Percentiles rank a stretch among this genome's conserved stretches.
Conservation (phyloP, 2,888 invertebrate genomes). For the Limnephilus auricula region DNA sequence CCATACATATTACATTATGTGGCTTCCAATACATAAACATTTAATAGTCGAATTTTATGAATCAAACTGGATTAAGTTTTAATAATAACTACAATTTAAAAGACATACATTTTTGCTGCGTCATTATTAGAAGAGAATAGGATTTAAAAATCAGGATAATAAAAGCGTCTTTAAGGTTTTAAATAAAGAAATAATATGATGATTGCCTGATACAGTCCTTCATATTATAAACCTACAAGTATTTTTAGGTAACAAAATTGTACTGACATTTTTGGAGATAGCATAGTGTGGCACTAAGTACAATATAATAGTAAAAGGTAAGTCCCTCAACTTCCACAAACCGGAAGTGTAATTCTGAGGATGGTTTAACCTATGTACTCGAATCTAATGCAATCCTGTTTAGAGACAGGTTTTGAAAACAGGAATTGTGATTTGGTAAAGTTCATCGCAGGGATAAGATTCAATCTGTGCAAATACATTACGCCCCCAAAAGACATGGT, state of each 20-base stretch:
- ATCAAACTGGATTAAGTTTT: not conserved
- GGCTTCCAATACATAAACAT: not conserved
- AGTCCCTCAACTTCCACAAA: not conserved
- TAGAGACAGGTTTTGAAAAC: not conserved
- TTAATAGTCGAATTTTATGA: not conserved
- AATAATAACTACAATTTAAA: not conserved
- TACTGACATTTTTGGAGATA: slow-evolving; percentile 2
- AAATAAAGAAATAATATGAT: not conserved
- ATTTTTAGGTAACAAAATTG: not conserved
- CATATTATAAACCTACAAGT: not conserved
- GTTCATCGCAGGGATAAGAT: not conserved
- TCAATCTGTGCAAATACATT: not conserved
- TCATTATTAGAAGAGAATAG: not conserved
- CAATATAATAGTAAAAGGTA: not conserved
- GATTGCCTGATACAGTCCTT: not conserved
- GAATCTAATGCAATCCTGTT: not conserved
- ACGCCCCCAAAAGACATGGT: too few species aligned
- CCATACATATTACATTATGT: not conserved
- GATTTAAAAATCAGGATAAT: not conserved
- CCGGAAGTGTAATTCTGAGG: not conserved
- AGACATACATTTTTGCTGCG: not conserved
- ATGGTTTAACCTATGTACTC: not conserved
- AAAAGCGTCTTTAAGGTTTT: not conserved
- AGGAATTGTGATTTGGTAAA: not conserved
- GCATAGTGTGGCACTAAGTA: not conserved